These are phyloP conservation scores for Anoplopoma fimbria DNA, from an alignment of 2,113 vertebrate genomes.

Conservation along the genomic window DNA sequence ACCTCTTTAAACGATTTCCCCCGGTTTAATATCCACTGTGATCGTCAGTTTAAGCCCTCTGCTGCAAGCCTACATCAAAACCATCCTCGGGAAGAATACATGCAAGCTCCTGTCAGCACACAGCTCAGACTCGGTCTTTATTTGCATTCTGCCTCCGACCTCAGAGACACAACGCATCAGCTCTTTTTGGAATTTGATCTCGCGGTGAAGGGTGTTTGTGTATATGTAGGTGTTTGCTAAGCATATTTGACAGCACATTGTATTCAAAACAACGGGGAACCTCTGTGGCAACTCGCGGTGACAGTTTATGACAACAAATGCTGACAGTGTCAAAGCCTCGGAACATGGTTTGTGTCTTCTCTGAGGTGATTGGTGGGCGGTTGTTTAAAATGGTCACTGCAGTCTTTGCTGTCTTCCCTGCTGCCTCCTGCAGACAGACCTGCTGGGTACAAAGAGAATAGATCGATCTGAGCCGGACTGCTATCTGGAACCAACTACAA, in stretches of 20 bases:
- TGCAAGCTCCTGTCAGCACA: slow-evolving; percentile 47
- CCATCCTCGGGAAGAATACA: slow-evolving; percentile 12
- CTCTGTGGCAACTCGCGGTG: slow-evolving; percentile 53
- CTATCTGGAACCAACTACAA: slow-evolving; percentile 1
- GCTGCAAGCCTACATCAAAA: slow-evolving; percentile 40
- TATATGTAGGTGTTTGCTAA: slow-evolving; percentile 60
- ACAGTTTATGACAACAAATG: slow-evolving; percentile 66
- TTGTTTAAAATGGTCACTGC: slow-evolving; percentile 42
- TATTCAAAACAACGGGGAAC: slow-evolving; percentile 64
- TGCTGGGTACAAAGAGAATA: slow-evolving; percentile 16
- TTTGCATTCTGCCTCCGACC: slow-evolving; percentile 65
- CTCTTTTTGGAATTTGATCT: slow-evolving; percentile 58
- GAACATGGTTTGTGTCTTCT: slow-evolving; percentile 44
- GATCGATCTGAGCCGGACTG: slow-evolving; percentile 30
- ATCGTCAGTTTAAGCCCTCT: slow-evolving; percentile 10
- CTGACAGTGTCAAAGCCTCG: slow-evolving; percentile 60
- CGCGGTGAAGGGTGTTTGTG: slow-evolving; percentile 56
- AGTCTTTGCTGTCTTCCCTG: slow-evolving; percentile 25
- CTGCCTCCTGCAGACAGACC: slow-evolving; percentile 27
- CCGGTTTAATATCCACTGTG: background rate
- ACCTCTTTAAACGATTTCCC: background rate
- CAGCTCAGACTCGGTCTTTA: slow-evolving; percentile 19
- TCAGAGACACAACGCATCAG: slow-evolving; percentile 52
- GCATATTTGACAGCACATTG: slow-evolving; percentile 67
- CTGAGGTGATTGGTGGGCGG: slow-evolving; percentile 30